Evolutionary conservation across 2,888 invertebrate genomes (phyloP), one percentile per base, ranked within the genome.

Genomic region (Rotaria macrura): DNA sequence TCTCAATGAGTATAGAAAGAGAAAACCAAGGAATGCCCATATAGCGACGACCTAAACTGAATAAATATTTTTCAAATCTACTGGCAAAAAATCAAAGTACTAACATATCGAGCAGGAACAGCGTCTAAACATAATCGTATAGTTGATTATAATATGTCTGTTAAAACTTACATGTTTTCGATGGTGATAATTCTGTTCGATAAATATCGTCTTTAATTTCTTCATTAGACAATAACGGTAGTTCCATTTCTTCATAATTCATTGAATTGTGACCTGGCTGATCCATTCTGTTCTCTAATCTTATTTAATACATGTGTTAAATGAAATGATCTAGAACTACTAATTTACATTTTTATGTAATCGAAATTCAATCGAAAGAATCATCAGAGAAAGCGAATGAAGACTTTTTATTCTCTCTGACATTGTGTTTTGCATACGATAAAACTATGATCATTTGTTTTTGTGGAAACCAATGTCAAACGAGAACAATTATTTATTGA

Each of bases 1-100:
- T 25, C 79, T 40, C n/a, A 79, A 43, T 10, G 79, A 20, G 43
- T 79, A 79, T n/a, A 79, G 43, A 79, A 34, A 79, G n/a, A 79
- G 25, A 79, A 79, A 79, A 43, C 79, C 79, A 25, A 79, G 40
- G 12, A 79, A 79, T 43, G 79, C 79, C 79, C 79, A 79, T n/a
- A 43, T 79, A 1, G 79, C 79, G 0, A 79, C n/a, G 9, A 79
- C 79, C 79, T 79, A 79, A 79, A 43, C n/a, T 43, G 43, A 0
- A 79, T 43, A 4, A 34, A 34, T 12, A 12, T 7, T 1, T 17
- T 38, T 1, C 14, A 29, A 17, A 34, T 5, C 9, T 14, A 6
- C n/a, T n/a, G 0, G 20, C 0, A 29, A 14, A 65, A 47, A 47
- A 14, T 47, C 14, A 47, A 12, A 29, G 14, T 20, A 38, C 65